Conservation (phyloP, 2,888 invertebrate genomes). For the Drosophila atripex region DNA sequence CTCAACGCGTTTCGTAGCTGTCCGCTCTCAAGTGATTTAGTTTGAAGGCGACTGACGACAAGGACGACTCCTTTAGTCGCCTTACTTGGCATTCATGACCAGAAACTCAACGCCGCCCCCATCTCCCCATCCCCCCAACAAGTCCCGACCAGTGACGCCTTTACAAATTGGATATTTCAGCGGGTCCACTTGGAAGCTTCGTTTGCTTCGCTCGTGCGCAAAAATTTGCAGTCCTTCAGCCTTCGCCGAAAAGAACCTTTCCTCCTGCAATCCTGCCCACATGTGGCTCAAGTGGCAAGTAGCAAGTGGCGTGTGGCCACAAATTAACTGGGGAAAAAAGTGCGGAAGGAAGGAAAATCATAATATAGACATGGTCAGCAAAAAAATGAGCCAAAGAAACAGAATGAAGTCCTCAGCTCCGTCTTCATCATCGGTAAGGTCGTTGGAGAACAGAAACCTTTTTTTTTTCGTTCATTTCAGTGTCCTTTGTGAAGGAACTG, state of each 20-base stretch:
- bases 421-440: conserved; percentile 49
- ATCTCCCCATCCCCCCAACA: not conserved
- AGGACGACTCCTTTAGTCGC: conserved; percentile 56
- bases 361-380: conserved; percentile 78
- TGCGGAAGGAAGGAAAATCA: conserved; percentile 44
- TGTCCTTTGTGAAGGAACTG: not conserved
- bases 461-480: not conserved
- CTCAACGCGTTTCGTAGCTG: conserved; percentile 48
- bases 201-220: conserved; percentile 70
- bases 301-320: conserved; percentile 60
- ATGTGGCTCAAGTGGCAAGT: conserved; percentile 43
- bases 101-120: conserved; percentile 27
- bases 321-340: conserved; percentile 63
- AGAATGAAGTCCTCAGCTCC: conserved; percentile 30
- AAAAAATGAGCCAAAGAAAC: conserved; percentile 46
- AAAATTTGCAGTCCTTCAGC: conserved; percentile 68
- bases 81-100: conserved; percentile 76
- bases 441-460: conserved; percentile 1
- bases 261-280: conserved; percentile 34
- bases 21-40: conserved; percentile 73
- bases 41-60: conserved; percentile 62
- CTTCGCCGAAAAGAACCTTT: conserved; percentile 42
- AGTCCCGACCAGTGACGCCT: conserved; percentile 28
- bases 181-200: conserved; percentile 50
- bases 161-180: conserved; percentile 70